phyloP scores from a whole-genome alignment of 2,888 invertebrate species.

The Athalia circularis region DNA sequence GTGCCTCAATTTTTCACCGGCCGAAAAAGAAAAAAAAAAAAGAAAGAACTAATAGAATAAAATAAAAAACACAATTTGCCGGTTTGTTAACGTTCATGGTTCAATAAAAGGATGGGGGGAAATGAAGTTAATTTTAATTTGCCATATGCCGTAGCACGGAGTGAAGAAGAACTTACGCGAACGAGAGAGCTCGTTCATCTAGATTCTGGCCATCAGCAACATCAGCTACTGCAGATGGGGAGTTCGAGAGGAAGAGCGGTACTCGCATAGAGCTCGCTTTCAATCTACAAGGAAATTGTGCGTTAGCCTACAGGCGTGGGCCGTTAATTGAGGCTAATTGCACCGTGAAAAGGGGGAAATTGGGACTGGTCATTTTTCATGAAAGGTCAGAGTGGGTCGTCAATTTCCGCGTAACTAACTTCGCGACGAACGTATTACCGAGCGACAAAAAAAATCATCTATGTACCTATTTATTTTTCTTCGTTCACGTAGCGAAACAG shows the following conservation, averaged over 20 bases:
- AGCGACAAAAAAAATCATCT: neutral
- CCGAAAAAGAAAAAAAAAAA: no score
- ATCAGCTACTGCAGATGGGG: no score
- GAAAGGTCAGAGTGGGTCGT: constrained; percentile 14
- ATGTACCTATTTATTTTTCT: neutral
- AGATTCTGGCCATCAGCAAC: neutral
- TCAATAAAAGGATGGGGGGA: no score
- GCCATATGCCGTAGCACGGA: neutral
- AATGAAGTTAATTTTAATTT: constrained; percentile 31
- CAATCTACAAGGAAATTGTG: constrained; percentile 43
- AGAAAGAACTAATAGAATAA: no score
- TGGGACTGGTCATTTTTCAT: constrained; percentile 29
- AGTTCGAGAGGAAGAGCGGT: constrained; percentile 9
- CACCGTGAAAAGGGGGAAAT: constrained; percentile 39
- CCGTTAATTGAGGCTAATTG: constrained; percentile 42
- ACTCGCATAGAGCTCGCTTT: constrained; percentile 6
- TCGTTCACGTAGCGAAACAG: neutral
- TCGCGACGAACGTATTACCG: neutral
- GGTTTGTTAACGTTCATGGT: no score
- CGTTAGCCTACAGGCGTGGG: constrained; percentile 44
- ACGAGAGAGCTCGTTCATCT: neutral
- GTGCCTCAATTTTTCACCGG: neutral
- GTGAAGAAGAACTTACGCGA: neutral
- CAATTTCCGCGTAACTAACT: neutral
- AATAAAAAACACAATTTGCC: no score